phyloP scores from a whole-genome alignment of 37 sponge, comb jelly and placozoan species.

The Ephydatia muelleri region DNA sequence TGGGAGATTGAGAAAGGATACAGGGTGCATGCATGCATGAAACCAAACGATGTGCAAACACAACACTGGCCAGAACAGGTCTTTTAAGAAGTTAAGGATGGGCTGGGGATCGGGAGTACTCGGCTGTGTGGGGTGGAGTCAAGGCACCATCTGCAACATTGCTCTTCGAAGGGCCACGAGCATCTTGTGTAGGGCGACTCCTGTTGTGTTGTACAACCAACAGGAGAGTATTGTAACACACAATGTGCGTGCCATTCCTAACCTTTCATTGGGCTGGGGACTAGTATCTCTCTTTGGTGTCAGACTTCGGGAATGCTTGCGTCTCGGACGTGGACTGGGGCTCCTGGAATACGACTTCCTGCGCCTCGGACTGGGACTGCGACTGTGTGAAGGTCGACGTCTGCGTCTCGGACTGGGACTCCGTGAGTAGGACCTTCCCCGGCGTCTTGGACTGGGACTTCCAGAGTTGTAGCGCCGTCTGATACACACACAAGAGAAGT shows the following conservation, averaged over 20 bases:
- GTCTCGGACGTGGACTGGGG: constrained; percentile 16
- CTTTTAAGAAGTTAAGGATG: neutral
- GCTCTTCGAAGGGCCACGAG: neutral
- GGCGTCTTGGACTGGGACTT: constrained; percentile 17
- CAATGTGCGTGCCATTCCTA: neutral
- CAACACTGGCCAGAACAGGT: neutral
- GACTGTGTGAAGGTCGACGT: neutral
- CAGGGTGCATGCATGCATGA: neutral
- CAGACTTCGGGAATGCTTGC: constrained; percentile 16
- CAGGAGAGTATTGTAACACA: neutral
- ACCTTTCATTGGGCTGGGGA: neutral
- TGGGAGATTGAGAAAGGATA: neutral
- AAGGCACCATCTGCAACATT: neutral
- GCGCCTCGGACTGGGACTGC: constrained; percentile 26
- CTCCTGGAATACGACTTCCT: constrained; percentile 25
- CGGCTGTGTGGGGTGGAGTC: neutral
- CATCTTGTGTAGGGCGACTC: neutral
- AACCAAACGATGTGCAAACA: no score
- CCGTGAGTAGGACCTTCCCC: constrained; percentile 32
- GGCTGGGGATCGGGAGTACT: neutral
- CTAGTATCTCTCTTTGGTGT: neutral
- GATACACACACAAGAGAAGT: neutral
- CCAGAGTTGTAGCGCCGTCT: constrained; percentile 30
- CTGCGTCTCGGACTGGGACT: constrained; percentile 20
- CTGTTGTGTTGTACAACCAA: neutral